phyloP scores from a whole-genome alignment of 1,140 invertebrate genomes.

The Heterodera carotae region DNA sequence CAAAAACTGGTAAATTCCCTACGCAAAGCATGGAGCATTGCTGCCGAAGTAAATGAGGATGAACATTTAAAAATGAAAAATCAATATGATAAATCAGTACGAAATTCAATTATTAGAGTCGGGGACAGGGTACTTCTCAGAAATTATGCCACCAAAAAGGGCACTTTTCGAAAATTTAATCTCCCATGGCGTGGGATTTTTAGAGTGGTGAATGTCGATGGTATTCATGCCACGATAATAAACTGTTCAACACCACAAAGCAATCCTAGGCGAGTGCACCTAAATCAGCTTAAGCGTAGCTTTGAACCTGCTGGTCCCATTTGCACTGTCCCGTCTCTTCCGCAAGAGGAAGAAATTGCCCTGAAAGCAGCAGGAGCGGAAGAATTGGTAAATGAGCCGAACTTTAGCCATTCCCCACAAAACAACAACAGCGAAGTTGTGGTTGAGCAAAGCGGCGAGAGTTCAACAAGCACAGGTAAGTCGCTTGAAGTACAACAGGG shows the following conservation, averaged over 20 bases:
- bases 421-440: too few relatives aligned
- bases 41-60: not conserved
- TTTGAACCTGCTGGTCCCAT: not conserved
- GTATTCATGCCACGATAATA: constrained; percentile 5
- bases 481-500: too few relatives aligned
- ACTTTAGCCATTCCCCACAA: not conserved
- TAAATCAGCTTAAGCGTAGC: constrained; percentile 15
- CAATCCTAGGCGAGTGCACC: not conserved
- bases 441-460: too few relatives aligned
- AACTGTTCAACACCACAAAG: constrained; percentile 1
- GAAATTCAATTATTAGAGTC: not conserved
- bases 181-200: constrained; percentile 1
- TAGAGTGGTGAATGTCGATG: constrained; percentile 4
- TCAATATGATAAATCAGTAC: constrained; percentile 19
- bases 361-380: not conserved
- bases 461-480: too few relatives aligned
- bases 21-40: constrained; percentile 11
- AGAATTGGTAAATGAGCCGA: not conserved
- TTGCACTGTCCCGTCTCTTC: not conserved
- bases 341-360: not conserved
- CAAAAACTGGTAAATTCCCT: constrained; percentile 8
- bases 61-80: not conserved
- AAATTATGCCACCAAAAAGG: not conserved
- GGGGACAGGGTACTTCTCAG: constrained; percentile 17
- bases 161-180: not conserved